Evolutionary conservation across 2,113 vertebrate species (phyloP), one percentile per base, ranked within the genome.

Genomic region (Cavia porcellus): DNA sequence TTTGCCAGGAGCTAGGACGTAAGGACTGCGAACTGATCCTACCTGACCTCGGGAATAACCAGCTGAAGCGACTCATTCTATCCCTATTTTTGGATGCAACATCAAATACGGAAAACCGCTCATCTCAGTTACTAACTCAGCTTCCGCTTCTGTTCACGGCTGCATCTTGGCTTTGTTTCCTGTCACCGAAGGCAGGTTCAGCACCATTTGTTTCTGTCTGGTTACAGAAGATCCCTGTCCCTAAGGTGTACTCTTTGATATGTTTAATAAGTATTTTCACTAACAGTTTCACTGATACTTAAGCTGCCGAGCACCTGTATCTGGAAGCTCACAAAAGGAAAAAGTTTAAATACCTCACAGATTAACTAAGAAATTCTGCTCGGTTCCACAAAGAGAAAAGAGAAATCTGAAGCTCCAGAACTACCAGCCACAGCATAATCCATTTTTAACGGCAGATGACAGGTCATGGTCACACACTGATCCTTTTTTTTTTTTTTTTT

Each of bases 341-440:
- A 52, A 77, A 1, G 3, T 84, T 91, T 93, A 89, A 97, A 75
- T 42, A 30, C 52, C 81, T 85, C 79, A 74, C 35, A 95, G 96
- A 87, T 95, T 95, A 97, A 89, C 80, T 68, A 95, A 90, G 88
- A 81, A n/a, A 93, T 86, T 80, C 66, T 83, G 89, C 92, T 96
- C 57, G 15, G 15, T 79, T 95, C 55, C 94, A 57, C 55, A 96
- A 87, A 92, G 61, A 82, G 45, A 17, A 74, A 47, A n/a, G 15
- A 57, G 38, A 38, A 86, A 80, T 64, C 24, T 19, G 32, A 90
- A 79, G 79, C 70, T 62, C 89, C 84, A 61, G 55, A 88, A 94
- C 42, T 45, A 55, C 52, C 64, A 35, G 75, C 62, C 3, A 24
- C 0, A 70, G 68, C 30, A 61, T 25, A 72, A 90, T 45, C 84